A percentile compares a stretch with the other conserved stretches of the same genome.
These are phyloP conservation scores for Cyclura pinguis DNA, from an alignment of 2,797 vertebrate genomes.

Conservation along the genomic window DNA sequence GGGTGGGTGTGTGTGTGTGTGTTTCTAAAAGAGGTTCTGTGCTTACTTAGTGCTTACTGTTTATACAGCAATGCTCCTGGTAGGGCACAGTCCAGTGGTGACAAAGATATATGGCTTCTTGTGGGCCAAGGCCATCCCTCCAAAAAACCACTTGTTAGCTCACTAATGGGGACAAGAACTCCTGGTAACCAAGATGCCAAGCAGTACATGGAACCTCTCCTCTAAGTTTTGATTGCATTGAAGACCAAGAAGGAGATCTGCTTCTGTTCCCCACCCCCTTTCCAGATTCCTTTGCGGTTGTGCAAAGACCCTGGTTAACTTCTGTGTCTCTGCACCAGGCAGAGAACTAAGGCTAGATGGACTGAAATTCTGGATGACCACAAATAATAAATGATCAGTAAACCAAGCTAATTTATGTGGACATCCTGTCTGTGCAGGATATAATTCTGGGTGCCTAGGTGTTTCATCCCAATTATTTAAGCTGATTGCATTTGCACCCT, in stretches of 20 bases:
- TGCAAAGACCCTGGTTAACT: background rate
- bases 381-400: background rate
- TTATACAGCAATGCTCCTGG: background rate
- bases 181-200: background rate
- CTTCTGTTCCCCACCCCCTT: background rate
- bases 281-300: too few species aligned
- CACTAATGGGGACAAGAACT: background rate
- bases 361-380: background rate
- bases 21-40: background rate
- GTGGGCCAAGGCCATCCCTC: background rate
- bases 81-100: background rate
- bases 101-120: background rate
- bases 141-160: background rate
- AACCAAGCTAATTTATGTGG: background rate
- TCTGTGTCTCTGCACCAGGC: background rate
- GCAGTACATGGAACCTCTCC: background rate
- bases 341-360: too few species aligned
- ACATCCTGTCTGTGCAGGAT: background rate
- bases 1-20: too few species aligned
- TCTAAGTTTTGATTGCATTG: background rate
- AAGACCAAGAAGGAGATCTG: background rate
- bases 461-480: background rate
- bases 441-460: background rate
- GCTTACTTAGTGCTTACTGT: background rate
- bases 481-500: background rate